Percentiles rank a stretch among this genome's conserved stretches.
Evolutionary conservation across 30 jellyfish, hydroid and myxozoan genomes (phyloP).

Genomic region (Pseudorhiza aurosa): DNA sequence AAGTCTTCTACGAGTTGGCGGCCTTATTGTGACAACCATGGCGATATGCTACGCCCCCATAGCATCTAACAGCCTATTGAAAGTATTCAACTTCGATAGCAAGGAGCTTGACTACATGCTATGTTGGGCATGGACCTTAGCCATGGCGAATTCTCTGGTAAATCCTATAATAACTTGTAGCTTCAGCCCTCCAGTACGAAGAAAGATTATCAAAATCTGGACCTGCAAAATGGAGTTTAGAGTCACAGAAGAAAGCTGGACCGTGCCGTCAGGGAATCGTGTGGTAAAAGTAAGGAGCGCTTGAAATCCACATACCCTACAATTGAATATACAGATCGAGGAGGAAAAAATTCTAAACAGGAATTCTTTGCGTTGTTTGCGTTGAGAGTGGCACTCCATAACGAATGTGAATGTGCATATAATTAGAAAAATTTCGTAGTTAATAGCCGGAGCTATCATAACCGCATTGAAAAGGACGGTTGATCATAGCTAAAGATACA

Average conservation of each 20-base stretch:
- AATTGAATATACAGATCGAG: no score
- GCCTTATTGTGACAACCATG: conserved; percentile 18
- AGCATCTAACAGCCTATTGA: background rate
- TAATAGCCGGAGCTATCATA: no score
- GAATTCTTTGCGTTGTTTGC: no score
- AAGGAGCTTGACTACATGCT: background rate
- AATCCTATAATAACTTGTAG: conserved; percentile 47
- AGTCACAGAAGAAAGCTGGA: background rate
- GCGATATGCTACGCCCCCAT: conserved; percentile 34
- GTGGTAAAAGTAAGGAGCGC: background rate
- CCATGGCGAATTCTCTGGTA: conserved; percentile 34
- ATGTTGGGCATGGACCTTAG: conserved; percentile 53
- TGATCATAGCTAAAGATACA: no score
- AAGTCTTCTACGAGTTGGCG: conserved; percentile 28
- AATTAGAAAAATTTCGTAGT: no score
- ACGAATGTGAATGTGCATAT: no score
- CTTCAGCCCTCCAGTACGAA: conserved; percentile 20
- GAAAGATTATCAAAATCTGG: conserved; percentile 2
- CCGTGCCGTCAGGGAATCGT: background rate
- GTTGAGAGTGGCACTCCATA: no score
- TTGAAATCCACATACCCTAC: no score
- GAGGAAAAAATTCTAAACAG: no score
- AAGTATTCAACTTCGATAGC: background rate
- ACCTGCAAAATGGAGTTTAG: background rate
- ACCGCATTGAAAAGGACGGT: no score